Conservation (phyloP, 2,888 invertebrate genomes). For the Ganaspis brasiliensis region DNA sequence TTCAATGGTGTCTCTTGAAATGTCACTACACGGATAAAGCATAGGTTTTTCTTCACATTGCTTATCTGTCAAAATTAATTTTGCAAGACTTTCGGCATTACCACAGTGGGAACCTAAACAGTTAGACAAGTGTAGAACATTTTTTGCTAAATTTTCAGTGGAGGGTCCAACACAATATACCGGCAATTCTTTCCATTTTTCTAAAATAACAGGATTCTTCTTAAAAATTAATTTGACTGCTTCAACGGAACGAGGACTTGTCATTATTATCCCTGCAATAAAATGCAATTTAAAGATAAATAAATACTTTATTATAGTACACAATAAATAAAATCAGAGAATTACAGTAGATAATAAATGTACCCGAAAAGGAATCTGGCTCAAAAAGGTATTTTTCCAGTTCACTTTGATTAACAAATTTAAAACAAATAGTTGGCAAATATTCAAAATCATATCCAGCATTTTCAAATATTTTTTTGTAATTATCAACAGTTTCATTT, state of each 20-base stretch:
- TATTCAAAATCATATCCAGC: conserved; percentile 71
- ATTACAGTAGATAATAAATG: no score
- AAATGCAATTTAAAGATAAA: conserved; percentile 2
- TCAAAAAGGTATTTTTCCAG: conserved; percentile 64
- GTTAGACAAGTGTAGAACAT: conserved; percentile 65
- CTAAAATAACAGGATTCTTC: conserved; percentile 57
- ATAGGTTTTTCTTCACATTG: conserved; percentile 62
- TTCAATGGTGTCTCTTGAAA: conserved; percentile 74
- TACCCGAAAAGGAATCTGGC: conserved; percentile 72
- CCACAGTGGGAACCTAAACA: conserved; percentile 72
- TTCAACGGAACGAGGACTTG: conserved; percentile 75
- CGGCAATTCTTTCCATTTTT: conserved; percentile 69
- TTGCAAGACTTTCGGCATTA: conserved; percentile 74
- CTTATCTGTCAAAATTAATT: conserved; percentile 64
- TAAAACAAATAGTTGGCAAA: conserved; percentile 71
- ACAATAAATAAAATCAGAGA: no score
- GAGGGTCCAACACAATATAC: conserved; percentile 75
- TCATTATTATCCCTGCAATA: conserved; percentile 74
- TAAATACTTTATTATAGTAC: no score
- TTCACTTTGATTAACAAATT: conserved; percentile 70
- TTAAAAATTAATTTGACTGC: conserved; percentile 67
- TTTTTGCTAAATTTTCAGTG: conserved; percentile 70
- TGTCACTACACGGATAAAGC: conserved; percentile 76
- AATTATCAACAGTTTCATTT: conserved; percentile 68
- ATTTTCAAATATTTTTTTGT: conserved; percentile 66